phyloP scores from a whole-genome alignment of 2,888 invertebrate genomes.

The Trissonchulus sp. region DNA sequence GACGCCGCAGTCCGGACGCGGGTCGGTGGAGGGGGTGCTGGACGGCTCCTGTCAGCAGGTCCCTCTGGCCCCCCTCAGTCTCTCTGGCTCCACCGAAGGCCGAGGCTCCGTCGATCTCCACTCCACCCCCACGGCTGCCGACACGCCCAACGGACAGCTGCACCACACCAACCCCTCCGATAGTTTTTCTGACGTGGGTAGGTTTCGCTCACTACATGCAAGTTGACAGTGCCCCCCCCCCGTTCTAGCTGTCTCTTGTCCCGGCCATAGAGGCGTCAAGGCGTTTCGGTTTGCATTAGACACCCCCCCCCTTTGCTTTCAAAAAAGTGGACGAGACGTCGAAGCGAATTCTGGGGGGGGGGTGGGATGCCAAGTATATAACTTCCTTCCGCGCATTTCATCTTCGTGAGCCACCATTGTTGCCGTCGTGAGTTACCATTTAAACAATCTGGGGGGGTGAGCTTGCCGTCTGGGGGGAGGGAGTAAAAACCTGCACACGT shows the following conservation, averaged over 20 bases:
- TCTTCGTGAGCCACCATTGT: too few relatives aligned
- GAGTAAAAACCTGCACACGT: too few relatives aligned
- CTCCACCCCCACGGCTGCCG: constrained; percentile 36
- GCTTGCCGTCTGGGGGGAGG: too few relatives aligned
- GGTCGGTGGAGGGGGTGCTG: background rate
- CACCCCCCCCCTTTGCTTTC: too few relatives aligned
- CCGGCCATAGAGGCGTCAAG: background rate
- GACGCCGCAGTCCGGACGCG: background rate
- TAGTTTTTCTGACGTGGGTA: background rate
- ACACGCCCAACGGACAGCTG: constrained; percentile 37
- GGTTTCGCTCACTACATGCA: too few relatives aligned
- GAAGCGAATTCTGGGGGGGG: too few relatives aligned
- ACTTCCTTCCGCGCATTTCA: too few relatives aligned
- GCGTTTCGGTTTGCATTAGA: background rate
- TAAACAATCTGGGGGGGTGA: too few relatives aligned
- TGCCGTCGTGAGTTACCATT: too few relatives aligned
- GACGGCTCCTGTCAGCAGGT: background rate
- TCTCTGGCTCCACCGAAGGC: background rate
- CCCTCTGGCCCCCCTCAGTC: background rate
- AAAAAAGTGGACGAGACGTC: too few relatives aligned
- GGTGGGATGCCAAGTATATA: too few relatives aligned
- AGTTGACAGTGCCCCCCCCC: background rate
- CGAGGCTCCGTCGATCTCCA: background rate
- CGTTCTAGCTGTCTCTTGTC: background rate
- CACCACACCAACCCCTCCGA: constrained; percentile 26